Base-by-base conservation (phyloP, 2,888 invertebrate species). In the Ormyrus pomaceus region DNA sequence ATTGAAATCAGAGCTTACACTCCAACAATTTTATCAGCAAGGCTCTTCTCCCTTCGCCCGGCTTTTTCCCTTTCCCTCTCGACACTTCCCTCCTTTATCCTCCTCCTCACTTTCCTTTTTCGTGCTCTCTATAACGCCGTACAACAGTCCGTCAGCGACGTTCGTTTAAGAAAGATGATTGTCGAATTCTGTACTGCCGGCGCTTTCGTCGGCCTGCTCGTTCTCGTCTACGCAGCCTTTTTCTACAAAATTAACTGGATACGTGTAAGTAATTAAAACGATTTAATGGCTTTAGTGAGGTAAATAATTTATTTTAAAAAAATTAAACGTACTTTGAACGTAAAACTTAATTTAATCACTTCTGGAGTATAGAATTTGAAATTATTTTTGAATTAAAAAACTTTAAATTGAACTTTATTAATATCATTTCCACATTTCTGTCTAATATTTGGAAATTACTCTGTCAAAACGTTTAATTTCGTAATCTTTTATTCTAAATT, bases 241-340 rank as follows among this genome's bases (percentile, higher is more conserved):
- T 86, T 88, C 81, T 88, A 86, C 84, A 89, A 88, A 80, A 85
- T 89, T 81, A 88, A 87, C 83, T 89, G 87, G 87, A 84, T 88
- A 83, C 85, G 83, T 83, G 89, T 89, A 73, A 89, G 88, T 86
- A 81, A 58, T 69, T 53, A 19, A 2, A 34, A 34, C 34, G 34
- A 34, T 34, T 34, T 34, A 34, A 34, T 34, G 0, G 4, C 34
- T 34, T 34, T 34, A 34, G 3, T 3, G 34, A 3, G 19, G 19
- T 3, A 34, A 34, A 34, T 34, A 2, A 34, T 34, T 34, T 34
- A 34, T 34, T 34, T 19, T 2, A 19, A 34, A 34, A 34, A 34
- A 34, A 34, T 34, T 34, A 34, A 34, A 34, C 34, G 34, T 4
- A 34, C 4, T 34, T 34, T 34, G 34, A 34, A 34, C 34, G 34